These are phyloP conservation scores for Antitype chi DNA, from an alignment of 2,888 invertebrate species.

Conservation along the genomic window DNA sequence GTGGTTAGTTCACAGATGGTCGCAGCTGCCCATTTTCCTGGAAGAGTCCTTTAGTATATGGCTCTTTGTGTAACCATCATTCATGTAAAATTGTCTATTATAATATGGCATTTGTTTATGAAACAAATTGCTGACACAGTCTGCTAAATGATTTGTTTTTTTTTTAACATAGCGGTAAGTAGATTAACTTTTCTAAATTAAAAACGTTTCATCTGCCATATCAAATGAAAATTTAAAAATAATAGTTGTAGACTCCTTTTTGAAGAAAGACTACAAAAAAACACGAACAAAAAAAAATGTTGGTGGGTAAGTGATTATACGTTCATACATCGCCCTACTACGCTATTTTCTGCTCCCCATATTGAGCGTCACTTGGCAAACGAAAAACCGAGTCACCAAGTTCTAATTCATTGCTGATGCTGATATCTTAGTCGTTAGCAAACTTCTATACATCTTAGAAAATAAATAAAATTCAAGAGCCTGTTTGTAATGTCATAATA, in stretches of 20 bases:
- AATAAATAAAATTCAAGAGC: no score
- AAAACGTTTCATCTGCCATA: no score
- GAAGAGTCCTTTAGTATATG: conserved; percentile 42
- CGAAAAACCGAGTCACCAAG: conserved; percentile 27
- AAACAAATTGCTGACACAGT: not conserved
- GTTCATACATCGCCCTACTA: not conserved
- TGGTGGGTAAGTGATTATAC: no score
- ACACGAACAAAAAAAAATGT: no score
- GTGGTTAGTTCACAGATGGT: conserved; percentile 39
- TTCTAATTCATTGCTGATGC: not conserved
- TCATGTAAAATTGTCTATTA: conserved; percentile 24
- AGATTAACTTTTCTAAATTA: no score
- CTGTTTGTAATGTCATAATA: no score
- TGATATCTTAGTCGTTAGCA: conserved; percentile 10
- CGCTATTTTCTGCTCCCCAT: not conserved
- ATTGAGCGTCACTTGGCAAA: conserved; percentile 12
- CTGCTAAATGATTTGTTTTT: no score
- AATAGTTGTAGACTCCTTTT: not conserved
- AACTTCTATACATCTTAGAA: conserved; percentile 3
- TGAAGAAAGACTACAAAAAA: not conserved
- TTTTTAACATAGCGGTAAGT: no score
- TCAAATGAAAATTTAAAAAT: not conserved
- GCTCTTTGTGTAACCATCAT: conserved; percentile 26
- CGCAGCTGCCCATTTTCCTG: conserved; percentile 38
- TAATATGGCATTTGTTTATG: not conserved